These are phyloP conservation scores for Calyptommatus sinebrachiatus DNA, from an alignment of 2,113 vertebrate genomes.

Conservation along the genomic window DNA sequence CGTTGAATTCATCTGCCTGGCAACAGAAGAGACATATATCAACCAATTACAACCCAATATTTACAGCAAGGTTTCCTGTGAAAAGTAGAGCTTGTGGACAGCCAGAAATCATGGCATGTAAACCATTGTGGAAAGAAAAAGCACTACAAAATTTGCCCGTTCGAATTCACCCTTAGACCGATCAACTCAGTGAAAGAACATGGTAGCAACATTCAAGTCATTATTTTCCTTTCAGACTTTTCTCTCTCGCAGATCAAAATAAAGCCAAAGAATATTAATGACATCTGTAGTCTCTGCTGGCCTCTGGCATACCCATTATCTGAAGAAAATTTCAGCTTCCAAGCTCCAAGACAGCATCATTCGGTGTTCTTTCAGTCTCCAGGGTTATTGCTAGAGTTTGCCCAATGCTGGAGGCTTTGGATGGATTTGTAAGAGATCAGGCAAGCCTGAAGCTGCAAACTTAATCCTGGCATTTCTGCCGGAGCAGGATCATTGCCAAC, in stretches of 20 bases:
- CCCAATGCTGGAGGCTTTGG: background rate
- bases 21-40: no score
- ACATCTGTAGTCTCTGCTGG: background rate
- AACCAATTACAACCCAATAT: no score
- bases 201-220: background rate
- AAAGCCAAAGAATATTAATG: background rate
- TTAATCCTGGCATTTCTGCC: background rate
- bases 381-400: background rate
- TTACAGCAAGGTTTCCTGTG: no score
- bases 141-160: no score
- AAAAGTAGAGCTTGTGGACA: no score
- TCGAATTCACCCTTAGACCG: no score
- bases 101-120: no score
- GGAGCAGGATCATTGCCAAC: background rate
- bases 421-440: background rate
- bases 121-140: no score
- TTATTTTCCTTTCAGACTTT: background rate
- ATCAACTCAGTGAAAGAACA: background rate
- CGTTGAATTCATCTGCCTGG: no score
- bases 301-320: background rate
- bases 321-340: background rate
- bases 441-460: background rate
- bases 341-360: background rate
- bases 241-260: background rate
- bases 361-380: background rate